phyloP scores from a whole-genome alignment of 2,113 vertebrate genomes.

The Okapia johnstoni region DNA sequence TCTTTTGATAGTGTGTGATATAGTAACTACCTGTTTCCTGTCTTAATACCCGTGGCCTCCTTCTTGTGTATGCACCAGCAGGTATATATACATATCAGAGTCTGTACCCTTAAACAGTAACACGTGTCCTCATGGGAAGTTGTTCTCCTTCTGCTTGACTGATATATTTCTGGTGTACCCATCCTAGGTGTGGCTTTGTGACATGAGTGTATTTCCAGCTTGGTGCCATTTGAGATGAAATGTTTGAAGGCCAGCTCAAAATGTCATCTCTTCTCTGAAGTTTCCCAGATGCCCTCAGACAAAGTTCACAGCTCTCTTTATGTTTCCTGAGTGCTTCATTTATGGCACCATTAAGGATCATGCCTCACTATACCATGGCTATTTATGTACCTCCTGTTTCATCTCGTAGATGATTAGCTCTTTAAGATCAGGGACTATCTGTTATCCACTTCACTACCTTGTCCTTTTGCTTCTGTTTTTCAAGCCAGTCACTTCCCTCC shows the following conservation, averaged over 20 bases:
- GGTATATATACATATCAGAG: neutral
- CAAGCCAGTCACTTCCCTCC: neutral
- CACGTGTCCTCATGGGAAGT: neutral
- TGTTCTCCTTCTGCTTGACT: neutral
- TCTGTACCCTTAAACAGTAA: neutral
- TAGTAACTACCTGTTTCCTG: fast-evolving
- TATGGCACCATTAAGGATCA: neutral
- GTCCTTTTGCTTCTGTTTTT: neutral
- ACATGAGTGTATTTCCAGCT: neutral
- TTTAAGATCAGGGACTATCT: neutral
- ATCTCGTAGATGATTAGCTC: neutral
- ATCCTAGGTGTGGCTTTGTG: neutral
- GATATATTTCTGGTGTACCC: neutral
- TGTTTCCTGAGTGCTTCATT: neutral
- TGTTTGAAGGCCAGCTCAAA: neutral
- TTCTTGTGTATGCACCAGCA: neutral
- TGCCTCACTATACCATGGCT: neutral
- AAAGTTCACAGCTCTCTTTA: neutral
- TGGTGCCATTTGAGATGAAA: neutral
- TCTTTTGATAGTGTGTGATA: neutral
- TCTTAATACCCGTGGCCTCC: too few relatives aligned
- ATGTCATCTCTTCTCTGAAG: neutral
- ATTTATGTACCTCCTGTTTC: neutral
- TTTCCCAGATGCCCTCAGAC: neutral
- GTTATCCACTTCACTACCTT: neutral